Base-by-base conservation (phyloP, 1,140 invertebrate genomes). In the Copidosoma floridanum region DNA sequence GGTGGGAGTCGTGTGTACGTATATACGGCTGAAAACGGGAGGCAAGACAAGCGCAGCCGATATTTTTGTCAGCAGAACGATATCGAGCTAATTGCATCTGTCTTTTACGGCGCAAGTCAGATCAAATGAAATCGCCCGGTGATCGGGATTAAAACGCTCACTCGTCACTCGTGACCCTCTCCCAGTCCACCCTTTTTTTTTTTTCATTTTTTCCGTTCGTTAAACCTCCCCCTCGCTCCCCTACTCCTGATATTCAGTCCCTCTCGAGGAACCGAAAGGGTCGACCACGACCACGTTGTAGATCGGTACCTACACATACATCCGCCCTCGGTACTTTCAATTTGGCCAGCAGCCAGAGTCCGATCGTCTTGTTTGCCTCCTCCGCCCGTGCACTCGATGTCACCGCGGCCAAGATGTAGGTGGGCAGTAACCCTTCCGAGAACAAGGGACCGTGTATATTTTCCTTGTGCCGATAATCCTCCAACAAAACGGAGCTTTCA, bases 51-150 rank as follows among this genome's bases (percentile, higher is more conserved):
- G 69, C n/a, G n/a, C n/a, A 72, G 70, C 69, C 70, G 71, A 76
- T 76, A 75, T 76, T 72, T 75, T 76, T 75, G 71, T 76, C 74
- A 74, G 71, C 69, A 72, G 74, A 74, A 72, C 72, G 74, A 76
- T 76, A 72, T 72, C 66, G 66, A 68, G 70, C 66, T 72, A 76
- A 76, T 76, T 76, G 74, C 69, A 74, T 74, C 71, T 75, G 73
- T 76, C 73, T 68, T 74, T 73, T 74, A 70, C 72, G 66, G 52
- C 48, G 20, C 46, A 47, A 66, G 69, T 68, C 65, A 71, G 69
- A 72, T 72, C 68, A 71, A 72, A 72, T 68, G 46, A 50, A 61
- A 61, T 53, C 52, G 46, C 10, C 38, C 29, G 44, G 32, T 37
- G 56, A 8, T n/a, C 32, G 26, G 56, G 63, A 68, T 68, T 64